Evolutionary conservation across 2,888 invertebrate genomes (phyloP), one percentile per base, ranked within the genome.

Genomic region (Pteria penguin): DNA sequence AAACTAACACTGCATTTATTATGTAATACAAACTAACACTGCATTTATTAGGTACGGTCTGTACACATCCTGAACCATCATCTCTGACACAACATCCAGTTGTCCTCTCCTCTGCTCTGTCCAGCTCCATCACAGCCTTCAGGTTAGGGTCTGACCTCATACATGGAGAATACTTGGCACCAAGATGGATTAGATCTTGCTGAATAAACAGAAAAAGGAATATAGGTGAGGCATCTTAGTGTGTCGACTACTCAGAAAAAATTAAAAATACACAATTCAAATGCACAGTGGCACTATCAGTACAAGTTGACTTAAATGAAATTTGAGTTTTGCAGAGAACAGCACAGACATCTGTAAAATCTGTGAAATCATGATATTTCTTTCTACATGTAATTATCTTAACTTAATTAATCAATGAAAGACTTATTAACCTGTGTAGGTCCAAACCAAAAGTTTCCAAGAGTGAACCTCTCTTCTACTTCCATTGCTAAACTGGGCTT

Each of bases 1-100:
- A n/a, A n/a, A n/a, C n/a, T n/a, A n/a, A n/a, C n/a, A n/a, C n/a
- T n/a, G n/a, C n/a, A n/a, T n/a, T n/a, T n/a, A n/a, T n/a, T n/a
- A n/a, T n/a, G n/a, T n/a, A n/a, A n/a, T n/a, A n/a, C 26, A 27
- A 33, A 84, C 87, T 84, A 81, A 90, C 90, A 72, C 89, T 86
- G 81, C 91, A 91, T 71, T 86, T 84, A 1, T 62, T 36, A 57
- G 86, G 72, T 14, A 81, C 73, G 68, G 84, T 86, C 78, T 91
- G 90, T 22, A 86, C 87, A 84, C 91, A 91, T 1, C 91, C 91
- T 4, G 89, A 88, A 52, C 98, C 98, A 90, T 99, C 99, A 90
- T 98, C 98, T 86, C 98, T 94, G 88, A 99, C 97, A 93, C 99
- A 99, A 91, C 99, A 99, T 1, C 98, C 99, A 0, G 98, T 98